Evolutionary conservation across 2,888 invertebrate species (phyloP).

Genomic region (Epirrhoe alternata): DNA sequence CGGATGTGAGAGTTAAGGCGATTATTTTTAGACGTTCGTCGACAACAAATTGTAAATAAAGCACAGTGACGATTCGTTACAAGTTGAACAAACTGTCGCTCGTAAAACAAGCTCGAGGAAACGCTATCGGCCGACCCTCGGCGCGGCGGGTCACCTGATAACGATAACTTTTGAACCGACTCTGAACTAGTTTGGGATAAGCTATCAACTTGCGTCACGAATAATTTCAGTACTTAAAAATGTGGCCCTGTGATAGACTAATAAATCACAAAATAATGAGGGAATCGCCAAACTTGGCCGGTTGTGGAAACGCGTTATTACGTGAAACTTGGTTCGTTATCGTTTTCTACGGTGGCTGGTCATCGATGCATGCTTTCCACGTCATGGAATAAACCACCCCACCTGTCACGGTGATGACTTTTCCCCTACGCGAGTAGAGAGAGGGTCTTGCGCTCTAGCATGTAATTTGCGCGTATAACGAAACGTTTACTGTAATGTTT

Average conservation of each 20-base stretch:
- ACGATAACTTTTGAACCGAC: conserved; percentile 71
- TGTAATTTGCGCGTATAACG: conserved; percentile 46
- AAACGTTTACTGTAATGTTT: conserved; percentile 48
- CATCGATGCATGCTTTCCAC: conserved; percentile 75
- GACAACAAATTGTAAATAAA: conserved; percentile 69
- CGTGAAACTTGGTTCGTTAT: conserved; percentile 60
- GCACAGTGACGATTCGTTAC: conserved; percentile 61
- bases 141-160: conserved; percentile 55
- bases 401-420: conserved; percentile 78
- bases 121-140: conserved; percentile 58
- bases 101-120: conserved; percentile 62
- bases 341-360: conserved; percentile 66
- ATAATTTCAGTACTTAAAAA: conserved; percentile 48
- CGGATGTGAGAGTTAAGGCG: conserved; percentile 60
- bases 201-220: conserved; percentile 80
- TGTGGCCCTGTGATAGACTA: conserved; percentile 28
- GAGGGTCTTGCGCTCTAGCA: conserved; percentile 38
- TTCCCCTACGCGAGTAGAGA: conserved; percentile 35
- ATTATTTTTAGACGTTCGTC: conserved; percentile 61
- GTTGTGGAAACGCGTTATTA: conserved; percentile 56
- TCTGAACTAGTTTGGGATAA: conserved; percentile 77
- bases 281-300: conserved; percentile 23
- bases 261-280: conserved; percentile 18
- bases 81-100: conserved; percentile 80
- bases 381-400: conserved; percentile 80